These are phyloP conservation scores for Oenanthe oenanthe DNA, from an alignment of 2,113 vertebrate genomes.

Conservation along the genomic window DNA sequence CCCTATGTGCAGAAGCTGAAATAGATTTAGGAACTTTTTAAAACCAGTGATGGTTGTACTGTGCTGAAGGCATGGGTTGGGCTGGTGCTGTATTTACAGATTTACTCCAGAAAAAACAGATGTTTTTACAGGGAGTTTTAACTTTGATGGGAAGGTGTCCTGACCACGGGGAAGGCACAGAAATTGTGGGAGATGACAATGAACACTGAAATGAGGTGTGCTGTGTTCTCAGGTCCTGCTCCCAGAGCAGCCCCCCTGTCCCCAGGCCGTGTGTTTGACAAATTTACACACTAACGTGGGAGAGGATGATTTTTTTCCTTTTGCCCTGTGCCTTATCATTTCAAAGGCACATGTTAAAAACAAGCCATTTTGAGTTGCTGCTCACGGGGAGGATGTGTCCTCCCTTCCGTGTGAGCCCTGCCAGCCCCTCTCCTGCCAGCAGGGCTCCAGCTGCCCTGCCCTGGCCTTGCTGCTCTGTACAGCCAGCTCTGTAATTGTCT, in stretches of 20 bases:
- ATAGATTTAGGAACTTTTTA: neutral
- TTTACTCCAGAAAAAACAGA: neutral
- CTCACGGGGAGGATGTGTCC: neutral
- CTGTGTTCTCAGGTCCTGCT: neutral
- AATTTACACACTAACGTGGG: neutral
- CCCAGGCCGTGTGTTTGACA: neutral
- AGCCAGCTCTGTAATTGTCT: neutral
- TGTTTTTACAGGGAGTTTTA: neutral
- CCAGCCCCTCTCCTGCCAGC: neutral
- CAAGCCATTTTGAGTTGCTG: neutral
- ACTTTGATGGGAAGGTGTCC: neutral
- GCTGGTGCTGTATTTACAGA: neutral
- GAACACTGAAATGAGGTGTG: neutral
- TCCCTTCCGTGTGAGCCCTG: neutral
- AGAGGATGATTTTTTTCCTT: neutral
- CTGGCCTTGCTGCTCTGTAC: neutral
- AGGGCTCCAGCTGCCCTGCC: neutral
- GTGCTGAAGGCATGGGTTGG: rapidly evolving
- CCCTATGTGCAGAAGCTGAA: neutral
- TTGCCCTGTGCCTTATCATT: neutral
- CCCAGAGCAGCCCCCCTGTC: neutral
- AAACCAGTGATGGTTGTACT: rapidly evolving
- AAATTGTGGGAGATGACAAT: neutral
- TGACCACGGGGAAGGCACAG: neutral
- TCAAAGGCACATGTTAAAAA: neutral